Base-by-base conservation (phyloP, 2,888 invertebrate genomes). In the Melanargia galathea region DNA sequence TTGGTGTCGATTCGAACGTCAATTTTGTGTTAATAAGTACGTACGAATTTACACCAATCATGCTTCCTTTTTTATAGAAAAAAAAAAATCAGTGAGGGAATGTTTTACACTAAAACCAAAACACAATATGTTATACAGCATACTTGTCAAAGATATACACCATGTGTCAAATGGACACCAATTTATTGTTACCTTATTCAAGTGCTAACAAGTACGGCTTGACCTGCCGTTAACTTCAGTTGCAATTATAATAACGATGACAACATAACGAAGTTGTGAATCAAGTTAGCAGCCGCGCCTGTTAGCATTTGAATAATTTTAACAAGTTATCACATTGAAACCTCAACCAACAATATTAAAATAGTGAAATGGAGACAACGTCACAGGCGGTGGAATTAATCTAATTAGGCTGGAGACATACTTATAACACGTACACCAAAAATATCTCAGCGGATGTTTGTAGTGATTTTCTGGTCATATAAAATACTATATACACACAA, bases 301-400 rank as follows among this genome's bases (percentile, higher is more conserved):
- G 26, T 26, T 30, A 30, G 30, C 30, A 30, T 30, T 30, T 30
- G 30, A 30, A 11, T 20, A 22, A 46, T 16, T 26, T 22, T 6
- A 52, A 33, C 51, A 52, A 51, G 52, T 63, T 63, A 66, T 38
- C 63, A 63, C 61, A 63, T 45, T 11, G 46, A 61, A 56, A 68
- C 69, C 69, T 38, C 40, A 70, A 68, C 69, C 69, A 62, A 43
- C 52, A 52, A 8, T 30, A 35, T 20, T 35, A 51, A 8, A 20
- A 46, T 55, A 40, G 55, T 63, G 46, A 63, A 52, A 64, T 60
- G 61, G 49, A 60, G 35, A 58, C 51, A 16, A 54, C 57, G n/a
- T 58, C 63, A 58, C 57, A 66, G 63, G 62, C 56, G 33, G 64
- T 66, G 63, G 62, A 35, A 60, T 65, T 63, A 65, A 65, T 63